A percentile compares a stretch with the other conserved stretches of the same genome.
Evolutionary conservation across 2,797 vertebrate genomes (phyloP).

Genomic region (Danio aesculapii): DNA sequence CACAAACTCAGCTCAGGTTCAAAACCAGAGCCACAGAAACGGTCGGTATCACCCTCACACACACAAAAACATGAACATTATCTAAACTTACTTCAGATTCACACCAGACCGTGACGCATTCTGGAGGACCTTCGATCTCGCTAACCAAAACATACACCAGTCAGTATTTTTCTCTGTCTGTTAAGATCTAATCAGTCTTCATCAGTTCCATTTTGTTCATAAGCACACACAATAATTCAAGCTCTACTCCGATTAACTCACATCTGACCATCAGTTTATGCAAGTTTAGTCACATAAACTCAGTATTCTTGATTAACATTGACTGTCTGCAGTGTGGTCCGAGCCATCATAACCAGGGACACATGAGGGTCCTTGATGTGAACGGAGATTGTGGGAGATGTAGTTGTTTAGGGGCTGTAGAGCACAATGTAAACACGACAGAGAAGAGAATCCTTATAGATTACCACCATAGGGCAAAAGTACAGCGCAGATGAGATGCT

Average conservation of each 20-base stretch:
- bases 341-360: constrained; percentile 27
- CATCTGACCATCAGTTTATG: not conserved
- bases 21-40: constrained; percentile 5
- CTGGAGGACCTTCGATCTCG: not conserved
- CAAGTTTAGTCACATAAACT: not conserved
- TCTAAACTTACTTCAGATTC: not conserved
- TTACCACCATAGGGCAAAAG: constrained; percentile 13
- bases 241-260: not conserved
- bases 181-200: not conserved
- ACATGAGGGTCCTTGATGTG: constrained; percentile 62
- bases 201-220: not conserved
- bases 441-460: constrained; percentile 68
- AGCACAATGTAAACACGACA: constrained; percentile 76
- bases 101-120: constrained; percentile 6
- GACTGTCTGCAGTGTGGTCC: constrained; percentile 34
- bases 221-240: not conserved
- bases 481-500: not conserved
- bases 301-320: constrained; percentile 22
- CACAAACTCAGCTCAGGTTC: constrained; percentile 9
- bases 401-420: constrained; percentile 73
- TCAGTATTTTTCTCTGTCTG: not conserved
- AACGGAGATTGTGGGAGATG: constrained; percentile 67
- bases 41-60: constrained; percentile 11
- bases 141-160: not conserved
- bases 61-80: constrained; percentile 37